Evolutionary conservation across 2,797 vertebrate genomes (phyloP).

Genomic region (Hipposideros larvatus): DNA sequence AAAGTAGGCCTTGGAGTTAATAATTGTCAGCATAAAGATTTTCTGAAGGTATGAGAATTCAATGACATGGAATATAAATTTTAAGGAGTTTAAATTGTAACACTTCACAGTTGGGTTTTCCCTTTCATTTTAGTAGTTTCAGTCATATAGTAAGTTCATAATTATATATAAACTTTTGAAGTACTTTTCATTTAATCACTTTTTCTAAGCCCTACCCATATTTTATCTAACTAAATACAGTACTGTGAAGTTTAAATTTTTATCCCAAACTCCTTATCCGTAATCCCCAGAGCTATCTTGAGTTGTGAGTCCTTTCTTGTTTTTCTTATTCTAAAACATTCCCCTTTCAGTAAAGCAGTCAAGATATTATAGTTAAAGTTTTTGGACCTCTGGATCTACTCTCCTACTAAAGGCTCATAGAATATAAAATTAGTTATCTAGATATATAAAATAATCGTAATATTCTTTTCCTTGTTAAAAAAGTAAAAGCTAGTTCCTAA

Average conservation of each 20-base stretch:
- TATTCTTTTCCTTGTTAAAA: conserved; percentile 28
- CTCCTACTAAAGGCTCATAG: not conserved
- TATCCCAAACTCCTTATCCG: not conserved
- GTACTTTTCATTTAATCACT: conserved; percentile 11
- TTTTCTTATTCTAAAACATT: conserved; percentile 29
- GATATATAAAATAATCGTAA: conserved; percentile 7
- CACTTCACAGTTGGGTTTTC: not conserved
- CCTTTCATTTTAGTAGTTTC: not conserved
- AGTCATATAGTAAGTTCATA: not conserved
- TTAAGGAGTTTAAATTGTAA: not conserved
- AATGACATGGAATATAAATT: not conserved
- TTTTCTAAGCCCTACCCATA: not conserved
- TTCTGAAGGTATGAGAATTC: not conserved
- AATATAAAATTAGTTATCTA: not conserved
- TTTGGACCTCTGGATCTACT: not conserved
- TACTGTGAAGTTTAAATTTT: conserved; percentile 19
- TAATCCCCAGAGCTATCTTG: not conserved
- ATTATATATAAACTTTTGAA: not conserved
- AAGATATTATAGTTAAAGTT: not conserved
- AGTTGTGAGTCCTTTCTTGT: not conserved
- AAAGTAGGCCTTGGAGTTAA: not conserved
- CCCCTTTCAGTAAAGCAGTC: not conserved
- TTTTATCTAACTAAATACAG: not conserved
- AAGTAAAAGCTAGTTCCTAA: not conserved
- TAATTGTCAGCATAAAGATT: no score